Percentiles rank a stretch among this genome's conserved stretches.
These are phyloP conservation scores for Catonia carolina DNA, from an alignment of 2,888 invertebrate genomes.

Conservation along the genomic window DNA sequence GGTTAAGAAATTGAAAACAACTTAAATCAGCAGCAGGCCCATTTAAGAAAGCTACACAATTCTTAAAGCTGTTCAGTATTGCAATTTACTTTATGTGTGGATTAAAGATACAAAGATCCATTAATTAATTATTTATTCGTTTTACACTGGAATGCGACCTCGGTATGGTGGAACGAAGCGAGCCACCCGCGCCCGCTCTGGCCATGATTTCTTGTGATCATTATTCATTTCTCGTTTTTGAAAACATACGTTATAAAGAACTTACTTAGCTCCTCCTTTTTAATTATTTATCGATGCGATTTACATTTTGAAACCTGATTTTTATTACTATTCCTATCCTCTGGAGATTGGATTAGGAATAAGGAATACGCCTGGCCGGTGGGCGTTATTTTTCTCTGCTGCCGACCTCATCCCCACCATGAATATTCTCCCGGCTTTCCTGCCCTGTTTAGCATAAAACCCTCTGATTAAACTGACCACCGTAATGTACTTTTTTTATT, in stretches of 20 bases:
- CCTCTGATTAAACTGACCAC: slow-evolving; percentile 11
- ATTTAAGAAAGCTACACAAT: too few species aligned
- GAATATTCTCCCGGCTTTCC: not conserved
- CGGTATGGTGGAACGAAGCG: not conserved
- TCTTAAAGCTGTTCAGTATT: too few species aligned
- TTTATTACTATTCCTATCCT: slow-evolving; percentile 22
- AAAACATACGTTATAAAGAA: slow-evolving; percentile 27
- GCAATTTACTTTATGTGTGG: too few species aligned
- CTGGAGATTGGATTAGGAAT: slow-evolving; percentile 7
- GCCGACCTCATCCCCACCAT: too few species aligned
- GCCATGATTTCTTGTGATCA: slow-evolving; percentile 14
- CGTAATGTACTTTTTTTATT: slow-evolving; percentile 6
- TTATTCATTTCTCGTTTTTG: slow-evolving; percentile 27
- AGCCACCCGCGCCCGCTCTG: slow-evolving; percentile 8
- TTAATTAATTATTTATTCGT: too few species aligned
- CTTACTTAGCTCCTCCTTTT: slow-evolving; percentile 27
- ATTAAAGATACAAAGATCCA: too few species aligned
- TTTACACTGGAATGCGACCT: too few species aligned
- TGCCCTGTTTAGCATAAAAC: slow-evolving; percentile 7
- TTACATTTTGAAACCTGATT: slow-evolving; percentile 29
- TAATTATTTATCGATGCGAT: slow-evolving; percentile 30
- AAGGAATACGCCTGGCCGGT: too few species aligned
- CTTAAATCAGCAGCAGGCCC: too few species aligned
- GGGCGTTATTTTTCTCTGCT: too few species aligned
- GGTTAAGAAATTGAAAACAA: too few species aligned